phyloP scores from a whole-genome alignment of 1,140 invertebrate species.

The Plectrocnemia conspersa region DNA sequence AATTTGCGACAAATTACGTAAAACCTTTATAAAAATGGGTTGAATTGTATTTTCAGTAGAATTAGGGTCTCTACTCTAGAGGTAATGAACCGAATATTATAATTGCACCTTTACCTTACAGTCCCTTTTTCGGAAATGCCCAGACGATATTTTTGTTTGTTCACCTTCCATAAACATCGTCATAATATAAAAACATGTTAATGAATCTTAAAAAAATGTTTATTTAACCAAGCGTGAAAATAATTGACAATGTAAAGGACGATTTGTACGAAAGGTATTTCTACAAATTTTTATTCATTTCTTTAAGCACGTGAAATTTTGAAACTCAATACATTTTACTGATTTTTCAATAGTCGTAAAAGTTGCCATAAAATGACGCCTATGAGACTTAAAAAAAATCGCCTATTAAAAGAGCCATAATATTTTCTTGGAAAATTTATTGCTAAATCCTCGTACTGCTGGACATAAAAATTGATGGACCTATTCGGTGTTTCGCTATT shows the following conservation, averaged over 20 bases:
- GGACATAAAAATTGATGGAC: conserved; percentile 24
- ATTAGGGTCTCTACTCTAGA: conserved; percentile 21
- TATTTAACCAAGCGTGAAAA: too few species aligned
- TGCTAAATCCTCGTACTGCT: conserved; percentile 14
- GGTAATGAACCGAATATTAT: conserved; percentile 24
- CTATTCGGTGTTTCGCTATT: conserved; percentile 18
- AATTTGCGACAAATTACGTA: too few species aligned
- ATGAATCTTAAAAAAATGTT: too few species aligned
- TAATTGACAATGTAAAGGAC: too few species aligned
- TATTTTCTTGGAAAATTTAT: conserved; percentile 24
- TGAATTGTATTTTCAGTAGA: conserved; percentile 23
- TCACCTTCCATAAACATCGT: too few species aligned
- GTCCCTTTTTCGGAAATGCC: conserved; percentile 6
- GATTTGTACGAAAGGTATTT: too few species aligned
- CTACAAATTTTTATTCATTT: too few species aligned
- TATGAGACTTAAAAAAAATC: conserved; percentile 11
- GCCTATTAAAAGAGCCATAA: conserved; percentile 20
- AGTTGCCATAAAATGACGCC: conserved; percentile 8
- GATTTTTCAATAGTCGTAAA: too few species aligned
- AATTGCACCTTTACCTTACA: conserved; percentile 19
- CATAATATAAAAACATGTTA: too few species aligned
- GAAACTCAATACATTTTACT: too few species aligned
- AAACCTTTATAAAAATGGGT: conserved; percentile 19
- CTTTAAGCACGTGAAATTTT: too few species aligned
- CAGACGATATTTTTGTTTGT: too few species aligned